Percentiles rank a stretch among this genome's conserved stretches.
These are phyloP conservation scores for Menidia menidia DNA, from an alignment of 2,797 vertebrate genomes.

Conservation along the genomic window DNA sequence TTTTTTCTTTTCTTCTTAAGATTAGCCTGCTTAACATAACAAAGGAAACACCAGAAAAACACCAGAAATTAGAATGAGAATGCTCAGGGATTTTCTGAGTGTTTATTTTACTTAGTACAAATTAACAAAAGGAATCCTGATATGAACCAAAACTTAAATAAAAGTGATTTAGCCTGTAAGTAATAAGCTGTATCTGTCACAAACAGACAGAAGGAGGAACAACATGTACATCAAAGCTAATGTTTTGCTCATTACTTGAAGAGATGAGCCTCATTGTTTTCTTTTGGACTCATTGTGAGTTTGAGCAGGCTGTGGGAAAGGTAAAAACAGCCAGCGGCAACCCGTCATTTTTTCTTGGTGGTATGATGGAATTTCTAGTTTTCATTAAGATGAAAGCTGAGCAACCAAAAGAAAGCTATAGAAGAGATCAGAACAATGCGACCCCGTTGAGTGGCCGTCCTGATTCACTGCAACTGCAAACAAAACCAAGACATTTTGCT, in stretches of 20 bases:
- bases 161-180: not conserved
- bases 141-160: not conserved
- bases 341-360: not conserved
- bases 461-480: not conserved
- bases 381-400: conserved; percentile 6
- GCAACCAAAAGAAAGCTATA: not conserved
- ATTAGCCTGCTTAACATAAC: too few relatives aligned
- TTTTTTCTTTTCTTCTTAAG: too few relatives aligned
- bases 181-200: not conserved
- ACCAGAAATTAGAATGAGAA: too few relatives aligned
- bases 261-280: not conserved
- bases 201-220: not conserved
- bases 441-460: conserved; percentile 13
- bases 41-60: not conserved
- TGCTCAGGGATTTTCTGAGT: too few relatives aligned
- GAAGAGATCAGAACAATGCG: not conserved
- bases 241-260: too few relatives aligned
- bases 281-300: not conserved
- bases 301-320: not conserved
- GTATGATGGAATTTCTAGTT: conserved; percentile 21
- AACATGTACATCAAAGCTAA: not conserved
- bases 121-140: too few relatives aligned
- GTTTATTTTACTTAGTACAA: too few relatives aligned
- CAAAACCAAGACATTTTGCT: not conserved
- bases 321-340: conserved; percentile 6